Base-by-base conservation (phyloP, 2,797 vertebrate genomes). In the Podargus strigoides region DNA sequence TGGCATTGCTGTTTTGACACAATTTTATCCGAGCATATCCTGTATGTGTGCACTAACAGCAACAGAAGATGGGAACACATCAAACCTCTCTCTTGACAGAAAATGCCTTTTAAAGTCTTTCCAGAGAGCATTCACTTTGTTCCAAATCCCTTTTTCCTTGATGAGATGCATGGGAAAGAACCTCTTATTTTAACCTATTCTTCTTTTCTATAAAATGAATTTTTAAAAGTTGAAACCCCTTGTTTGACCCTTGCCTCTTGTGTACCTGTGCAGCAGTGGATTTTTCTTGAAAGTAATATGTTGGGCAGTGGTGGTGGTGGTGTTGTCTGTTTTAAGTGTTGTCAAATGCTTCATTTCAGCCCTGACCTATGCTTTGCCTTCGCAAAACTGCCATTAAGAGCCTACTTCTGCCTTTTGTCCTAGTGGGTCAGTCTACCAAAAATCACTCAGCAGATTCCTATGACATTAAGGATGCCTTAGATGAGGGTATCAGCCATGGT, bases 51-150 rank as follows among this genome's bases (percentile, higher is more conserved):
- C 26, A 28, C 70, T 76, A 85, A 41, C 75, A 79, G 70, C 69
- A 74, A 32, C 0, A 46, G 76, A 92, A 69, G 68, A 79, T 75
- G 60, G 60, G 37, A 69, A 53, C 44, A 30, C 1, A 4, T 77
- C 68, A 82, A 52, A 63, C 22, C 12, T 14, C 34, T 64, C 24
- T 89, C 69, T 74, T 36, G 53, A 83, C 50, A 82, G 82, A 81
- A 88, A 92, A 92, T 37, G 28, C 24, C 34, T 70, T 90, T 74
- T 7, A 74, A 93, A 77, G 36, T 58, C 60, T 70, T 85, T 58
- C 27, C 44, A 67, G 41, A 55, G 19, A 77, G 23, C 19, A 44
- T 47, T 83, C 47, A 28, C 27, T 82, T 94, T 39, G 10, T 39
- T 87, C 37, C 8, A 50, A 82, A 83, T 47, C 39, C 50, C 56